Conservation (phyloP, 2,113 vertebrate genomes). For the Ceyx melanurus region DNA sequence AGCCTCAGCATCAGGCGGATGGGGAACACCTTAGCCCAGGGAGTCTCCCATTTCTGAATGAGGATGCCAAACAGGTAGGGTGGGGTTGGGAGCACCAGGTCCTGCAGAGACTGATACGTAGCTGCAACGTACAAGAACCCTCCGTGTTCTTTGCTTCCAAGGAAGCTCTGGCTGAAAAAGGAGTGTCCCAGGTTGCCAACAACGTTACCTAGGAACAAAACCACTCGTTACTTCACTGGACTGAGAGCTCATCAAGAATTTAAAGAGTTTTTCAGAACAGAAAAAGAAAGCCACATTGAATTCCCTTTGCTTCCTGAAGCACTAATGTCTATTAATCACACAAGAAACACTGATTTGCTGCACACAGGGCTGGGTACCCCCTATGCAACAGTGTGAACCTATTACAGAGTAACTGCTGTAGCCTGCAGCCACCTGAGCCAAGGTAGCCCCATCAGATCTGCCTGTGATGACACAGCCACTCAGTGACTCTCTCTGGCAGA, state of each 20-base stretch:
- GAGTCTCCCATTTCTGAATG: conserved; percentile 99
- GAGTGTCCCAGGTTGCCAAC: conserved; percentile 95
- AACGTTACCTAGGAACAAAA: conserved; percentile 84
- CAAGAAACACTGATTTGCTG: background rate
- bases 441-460: background rate
- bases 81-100: conserved; percentile 92
- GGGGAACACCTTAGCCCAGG: conserved; percentile 98
- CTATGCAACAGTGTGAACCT: background rate
- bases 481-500: background rate
- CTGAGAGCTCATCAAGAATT: background rate
- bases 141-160: conserved; percentile 95
- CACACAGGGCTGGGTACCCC: rapidly evolving
- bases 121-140: conserved; percentile 94
- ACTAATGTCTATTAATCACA: background rate
- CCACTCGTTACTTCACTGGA: background rate
- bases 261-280: background rate
- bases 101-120: conserved; percentile 95
- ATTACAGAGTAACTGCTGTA: background rate
- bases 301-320: background rate
- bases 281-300: background rate
- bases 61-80: conserved; percentile 96
- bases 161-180: conserved; percentile 96
- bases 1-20: conserved; percentile 96
- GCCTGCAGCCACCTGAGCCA: background rate
- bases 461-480: background rate